Evolutionary conservation across 37 sponge, comb jelly and placozoan species (phyloP).

Genomic region (Agelas oroides): DNA sequence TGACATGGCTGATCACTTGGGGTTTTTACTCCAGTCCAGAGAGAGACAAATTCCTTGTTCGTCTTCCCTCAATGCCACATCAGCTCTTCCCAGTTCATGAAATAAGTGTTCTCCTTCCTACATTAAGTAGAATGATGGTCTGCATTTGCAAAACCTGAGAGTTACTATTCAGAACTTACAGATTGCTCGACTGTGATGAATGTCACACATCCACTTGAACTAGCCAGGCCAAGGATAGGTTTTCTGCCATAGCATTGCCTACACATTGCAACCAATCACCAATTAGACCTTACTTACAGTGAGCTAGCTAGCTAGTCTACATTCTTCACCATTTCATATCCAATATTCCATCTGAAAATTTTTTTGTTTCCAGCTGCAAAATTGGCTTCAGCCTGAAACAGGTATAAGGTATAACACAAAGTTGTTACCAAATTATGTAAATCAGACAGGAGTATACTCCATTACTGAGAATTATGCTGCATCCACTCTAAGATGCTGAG

Average conservation of each 20-base stretch:
- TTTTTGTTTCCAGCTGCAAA: not conserved
- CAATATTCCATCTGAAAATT: conserved; percentile 60
- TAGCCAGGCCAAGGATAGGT: conserved; percentile 18
- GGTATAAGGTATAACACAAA: not conserved
- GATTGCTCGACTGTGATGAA: conserved; percentile 6
- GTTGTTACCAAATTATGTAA: not conserved
- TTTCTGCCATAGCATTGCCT: no score
- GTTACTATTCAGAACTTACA: no score
- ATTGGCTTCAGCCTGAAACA: conserved; percentile 19
- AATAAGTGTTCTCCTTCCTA: no score
- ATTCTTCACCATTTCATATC: conserved; percentile 77
- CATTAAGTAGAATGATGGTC: no score
- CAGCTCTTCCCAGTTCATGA: not conserved
- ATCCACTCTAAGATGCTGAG: conserved; percentile 19
- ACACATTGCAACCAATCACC: conserved; percentile 2
- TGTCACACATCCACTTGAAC: conserved; percentile 32
- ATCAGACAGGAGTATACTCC: no score
- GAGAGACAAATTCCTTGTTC: conserved; percentile 54
- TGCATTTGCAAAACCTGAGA: no score
- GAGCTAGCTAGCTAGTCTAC: no score
- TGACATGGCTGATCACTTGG: not conserved
- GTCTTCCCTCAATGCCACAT: not conserved
- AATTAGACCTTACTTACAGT: no score
- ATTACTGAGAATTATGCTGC: conserved; percentile 12
- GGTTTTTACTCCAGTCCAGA: conserved; percentile 63